Percentiles rank a stretch among this genome's conserved stretches.
Conservation (phyloP, 1,140 invertebrate species). For the Telenomus remus region DNA sequence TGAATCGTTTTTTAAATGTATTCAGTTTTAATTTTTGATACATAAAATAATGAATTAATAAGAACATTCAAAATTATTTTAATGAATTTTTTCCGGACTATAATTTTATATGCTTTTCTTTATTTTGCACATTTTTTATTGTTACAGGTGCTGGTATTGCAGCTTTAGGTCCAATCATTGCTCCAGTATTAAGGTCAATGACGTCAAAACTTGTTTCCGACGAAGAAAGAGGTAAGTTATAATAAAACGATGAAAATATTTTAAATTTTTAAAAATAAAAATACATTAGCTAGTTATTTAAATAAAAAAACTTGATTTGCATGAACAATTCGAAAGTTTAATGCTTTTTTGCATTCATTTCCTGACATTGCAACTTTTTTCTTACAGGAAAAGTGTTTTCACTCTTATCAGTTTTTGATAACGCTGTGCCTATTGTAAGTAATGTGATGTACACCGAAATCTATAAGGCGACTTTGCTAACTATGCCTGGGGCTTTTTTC, state of each 20-base stretch:
- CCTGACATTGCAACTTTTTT: too few relatives aligned
- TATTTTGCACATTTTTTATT: neutral
- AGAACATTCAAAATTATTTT: neutral
- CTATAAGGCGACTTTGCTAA: slow-evolving; percentile 80
- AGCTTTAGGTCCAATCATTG: slow-evolving; percentile 83
- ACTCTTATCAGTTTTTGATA: slow-evolving; percentile 84
- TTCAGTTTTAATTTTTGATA: too few relatives aligned
- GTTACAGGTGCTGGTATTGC: slow-evolving; percentile 78
- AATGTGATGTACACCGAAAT: slow-evolving; percentile 82
- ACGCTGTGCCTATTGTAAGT: slow-evolving; percentile 83
- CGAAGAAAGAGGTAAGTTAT: slow-evolving; percentile 79
- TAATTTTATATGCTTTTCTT: too few relatives aligned
- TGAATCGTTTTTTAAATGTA: too few relatives aligned
- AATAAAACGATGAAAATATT: slow-evolving; percentile 1
- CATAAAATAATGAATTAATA: too few relatives aligned
- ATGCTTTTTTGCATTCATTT: too few relatives aligned
- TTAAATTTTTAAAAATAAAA: neutral
- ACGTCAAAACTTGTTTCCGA: slow-evolving; percentile 82
- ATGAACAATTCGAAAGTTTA: too few relatives aligned
- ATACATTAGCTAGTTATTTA: neutral
- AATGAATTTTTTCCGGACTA: too few relatives aligned
- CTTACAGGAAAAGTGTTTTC: slow-evolving; percentile 83
- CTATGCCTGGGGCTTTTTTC: slow-evolving; percentile 78
- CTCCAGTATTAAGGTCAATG: slow-evolving; percentile 84
- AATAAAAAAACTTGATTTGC: neutral